These are phyloP conservation scores for Teleogryllus occipitalis DNA, from an alignment of 1,140 invertebrate species.

Conservation along the genomic window DNA sequence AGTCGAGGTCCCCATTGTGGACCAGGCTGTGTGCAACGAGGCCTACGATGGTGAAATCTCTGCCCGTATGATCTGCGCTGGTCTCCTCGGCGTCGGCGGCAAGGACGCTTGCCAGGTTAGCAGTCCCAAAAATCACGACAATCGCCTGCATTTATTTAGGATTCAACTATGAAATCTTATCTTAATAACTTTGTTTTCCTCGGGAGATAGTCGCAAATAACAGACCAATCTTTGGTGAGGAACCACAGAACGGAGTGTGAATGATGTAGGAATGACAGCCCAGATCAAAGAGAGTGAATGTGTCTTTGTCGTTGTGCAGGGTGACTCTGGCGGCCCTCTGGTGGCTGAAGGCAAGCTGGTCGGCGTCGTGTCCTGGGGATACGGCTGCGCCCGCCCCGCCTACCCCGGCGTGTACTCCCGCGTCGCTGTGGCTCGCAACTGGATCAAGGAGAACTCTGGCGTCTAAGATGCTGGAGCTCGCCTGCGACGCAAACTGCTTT, in stretches of 20 bases:
- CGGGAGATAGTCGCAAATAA: no score
- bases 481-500: no score
- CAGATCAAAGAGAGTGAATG: no score
- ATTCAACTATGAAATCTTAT: no score
- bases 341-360: slow-evolving; percentile 37
- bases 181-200: no score
- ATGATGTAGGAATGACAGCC: no score
- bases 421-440: slow-evolving; percentile 49
- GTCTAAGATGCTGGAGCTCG: background rate
- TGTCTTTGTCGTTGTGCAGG: slow-evolving; percentile 35
- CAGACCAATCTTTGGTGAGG: no score
- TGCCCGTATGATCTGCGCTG: slow-evolving; percentile 50
- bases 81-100: slow-evolving; percentile 43
- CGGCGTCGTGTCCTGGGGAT: slow-evolving; percentile 65
- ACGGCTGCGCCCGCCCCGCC: slow-evolving; percentile 50
- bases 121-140: background rate
- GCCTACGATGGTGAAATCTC: slow-evolving; percentile 34
- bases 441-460: slow-evolving; percentile 37
- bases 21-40: slow-evolving; percentile 25
- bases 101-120: slow-evolving; percentile 38
- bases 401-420: slow-evolving; percentile 65
- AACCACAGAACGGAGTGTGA: no score
- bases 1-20: slow-evolving; percentile 29
- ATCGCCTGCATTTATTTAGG: no score
- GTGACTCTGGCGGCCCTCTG: slow-evolving; percentile 39